Base-by-base conservation (phyloP, 1,140 invertebrate species). In the Globodera ellingtonae region DNA sequence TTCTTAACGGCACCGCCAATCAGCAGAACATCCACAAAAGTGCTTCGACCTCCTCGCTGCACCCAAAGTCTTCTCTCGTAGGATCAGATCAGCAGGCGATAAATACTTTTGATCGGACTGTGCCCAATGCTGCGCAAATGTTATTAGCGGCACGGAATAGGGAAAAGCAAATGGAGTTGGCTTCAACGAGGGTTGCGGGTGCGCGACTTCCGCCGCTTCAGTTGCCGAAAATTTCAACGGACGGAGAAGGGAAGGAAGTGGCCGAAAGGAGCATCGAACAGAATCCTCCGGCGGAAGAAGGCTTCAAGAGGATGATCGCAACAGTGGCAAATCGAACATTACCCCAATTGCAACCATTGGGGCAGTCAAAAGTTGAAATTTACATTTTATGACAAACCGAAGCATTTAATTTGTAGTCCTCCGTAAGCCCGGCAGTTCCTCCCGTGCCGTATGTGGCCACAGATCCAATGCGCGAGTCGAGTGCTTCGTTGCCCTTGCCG, bases 1-100 rank as follows among this genome's bases (percentile, higher is more conserved):
- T 77, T 50, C 75, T 77, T 24, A 77, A 67, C 69, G 75, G 75
- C 21, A 50, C 65, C 10, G 35, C 35, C 44, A 35, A 24, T 46
- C 46, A 70, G 44, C 65, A 69, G 62, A 13, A 62, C 62, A 67
- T 35, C 35, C 67, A 44, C 67, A 70, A 70, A 70, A 70, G 67
- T 44, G 24, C 67, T 1, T 70, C 67, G 67, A 70, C 35, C 67
- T 10, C 67, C n/a, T 70, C 67, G 24, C 4, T 70, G 10, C 56
- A 62, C 5, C 0, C 10, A 18, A 62, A 52, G 52, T 15, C 52
- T 52, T 15, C 15, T 15, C 52, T 10, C 8, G 52, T 9, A 52
- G 15, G 15, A 15, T 9, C 8, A 52, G 52, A 52, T 52, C 66
- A 9, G 66, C 66, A 21, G 35, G 9, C 9, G 66, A 69, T 8